Evolutionary conservation across 1,140 invertebrate genomes (phyloP).

Genomic region (Wiebesia pumilae): DNA sequence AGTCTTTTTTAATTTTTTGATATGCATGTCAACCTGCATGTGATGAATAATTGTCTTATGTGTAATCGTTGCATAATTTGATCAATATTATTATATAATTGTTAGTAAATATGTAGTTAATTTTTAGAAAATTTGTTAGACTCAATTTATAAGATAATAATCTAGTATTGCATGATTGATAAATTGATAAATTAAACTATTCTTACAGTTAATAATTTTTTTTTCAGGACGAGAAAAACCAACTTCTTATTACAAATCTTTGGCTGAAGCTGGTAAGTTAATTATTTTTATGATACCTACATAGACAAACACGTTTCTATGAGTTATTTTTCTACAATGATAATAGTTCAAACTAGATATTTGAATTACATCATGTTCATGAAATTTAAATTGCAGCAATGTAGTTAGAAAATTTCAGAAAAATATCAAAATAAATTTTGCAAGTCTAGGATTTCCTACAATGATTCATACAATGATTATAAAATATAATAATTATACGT

Average conservation of each 20-base stretch:
- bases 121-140: neutral
- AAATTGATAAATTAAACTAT: neutral
- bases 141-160: neutral
- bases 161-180: neutral
- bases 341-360: too few species aligned
- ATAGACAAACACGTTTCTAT: neutral
- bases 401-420: too few species aligned
- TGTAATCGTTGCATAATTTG: neutral
- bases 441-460: too few species aligned
- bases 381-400: too few species aligned
- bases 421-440: too few species aligned
- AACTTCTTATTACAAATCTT: constrained; percentile 93
- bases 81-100: too few species aligned
- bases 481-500: too few species aligned
- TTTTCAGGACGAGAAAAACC: constrained; percentile 92
- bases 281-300: neutral
- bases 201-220: neutral
- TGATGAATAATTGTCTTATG: neutral
- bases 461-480: too few species aligned
- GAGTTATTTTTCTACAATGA: too few species aligned
- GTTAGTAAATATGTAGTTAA: neutral
- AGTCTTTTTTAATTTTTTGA: neutral
- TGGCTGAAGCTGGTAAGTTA: constrained; percentile 91
- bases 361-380: too few species aligned
- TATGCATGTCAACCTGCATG: neutral